Conservation (phyloP, 2,888 invertebrate species). For the Ectemnius cavifrons region DNA sequence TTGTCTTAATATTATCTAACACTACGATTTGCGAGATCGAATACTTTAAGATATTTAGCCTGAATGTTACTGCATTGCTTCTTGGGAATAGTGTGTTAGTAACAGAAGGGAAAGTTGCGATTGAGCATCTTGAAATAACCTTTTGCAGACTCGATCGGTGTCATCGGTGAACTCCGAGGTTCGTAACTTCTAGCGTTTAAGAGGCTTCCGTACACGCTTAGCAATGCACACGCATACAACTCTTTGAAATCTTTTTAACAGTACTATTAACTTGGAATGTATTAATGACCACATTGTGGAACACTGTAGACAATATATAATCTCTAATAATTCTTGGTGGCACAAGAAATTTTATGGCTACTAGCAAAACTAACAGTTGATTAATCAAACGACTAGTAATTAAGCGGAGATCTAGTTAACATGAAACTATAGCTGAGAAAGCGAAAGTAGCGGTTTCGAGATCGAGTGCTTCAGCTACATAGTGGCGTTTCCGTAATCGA, state of each 20-base stretch:
- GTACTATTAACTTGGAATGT: too few relatives aligned
- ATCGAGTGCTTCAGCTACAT: slow-evolving; percentile 17
- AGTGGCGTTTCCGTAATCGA: slow-evolving; percentile 51
- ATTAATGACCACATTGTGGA: too few relatives aligned
- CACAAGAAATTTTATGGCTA: neutral
- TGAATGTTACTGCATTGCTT: slow-evolving; percentile 20
- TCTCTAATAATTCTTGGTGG: too few relatives aligned
- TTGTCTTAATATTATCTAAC: too few relatives aligned
- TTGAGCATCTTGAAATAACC: slow-evolving; percentile 5
- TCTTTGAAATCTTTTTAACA: neutral
- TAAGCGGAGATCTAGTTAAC: neutral
- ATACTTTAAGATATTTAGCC: slow-evolving; percentile 8
- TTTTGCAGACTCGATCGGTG: neutral
- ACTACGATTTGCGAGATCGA: too few relatives aligned
- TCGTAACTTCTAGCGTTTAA: neutral
- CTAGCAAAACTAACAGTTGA: neutral
- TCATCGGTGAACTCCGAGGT: neutral
- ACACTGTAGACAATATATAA: too few relatives aligned
- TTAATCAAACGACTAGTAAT: neutral
- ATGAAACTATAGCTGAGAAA: slow-evolving; percentile 12
- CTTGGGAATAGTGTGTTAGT: slow-evolving; percentile 23
- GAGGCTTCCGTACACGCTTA: neutral
- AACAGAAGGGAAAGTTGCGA: slow-evolving; percentile 39
- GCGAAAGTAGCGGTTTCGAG: slow-evolving; percentile 21
- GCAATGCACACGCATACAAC: neutral